Percentiles rank a stretch among this genome's conserved stretches.
Conservation (phyloP, 2,888 invertebrate genomes). For the Schizotus pectinicornis region DNA sequence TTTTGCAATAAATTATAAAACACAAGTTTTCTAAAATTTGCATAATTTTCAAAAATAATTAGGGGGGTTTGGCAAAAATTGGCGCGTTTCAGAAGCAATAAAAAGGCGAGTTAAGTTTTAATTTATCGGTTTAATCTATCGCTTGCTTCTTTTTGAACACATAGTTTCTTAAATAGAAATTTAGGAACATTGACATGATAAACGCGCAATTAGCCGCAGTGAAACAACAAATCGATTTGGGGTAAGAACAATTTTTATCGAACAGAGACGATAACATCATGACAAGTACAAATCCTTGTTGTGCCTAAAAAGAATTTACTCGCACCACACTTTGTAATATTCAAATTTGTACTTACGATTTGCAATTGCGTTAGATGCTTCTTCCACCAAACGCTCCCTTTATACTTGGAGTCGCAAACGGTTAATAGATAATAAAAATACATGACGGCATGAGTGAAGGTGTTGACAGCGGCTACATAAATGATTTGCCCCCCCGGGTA, state of each 20-base stretch:
- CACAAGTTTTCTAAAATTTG: too few species aligned
- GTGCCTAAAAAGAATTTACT: slow-evolving; percentile 56
- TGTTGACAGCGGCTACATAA: slow-evolving; percentile 68
- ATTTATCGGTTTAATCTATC: too few species aligned
- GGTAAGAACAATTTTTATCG: slow-evolving; percentile 62
- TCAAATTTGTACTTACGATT: slow-evolving; percentile 59
- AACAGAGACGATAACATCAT: slow-evolving; percentile 61
- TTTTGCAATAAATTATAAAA: too few species aligned
- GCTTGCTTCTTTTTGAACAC: slow-evolving; percentile 40
- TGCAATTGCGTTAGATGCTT: slow-evolving; percentile 81
- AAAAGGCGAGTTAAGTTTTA: too few species aligned
- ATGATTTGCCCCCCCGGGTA: slow-evolving; percentile 70
- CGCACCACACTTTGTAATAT: slow-evolving; percentile 3
- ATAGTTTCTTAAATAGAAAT: slow-evolving; percentile 70
- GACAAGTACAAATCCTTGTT: slow-evolving; percentile 65
- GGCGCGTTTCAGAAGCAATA: too few species aligned
- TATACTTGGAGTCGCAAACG: slow-evolving; percentile 70
- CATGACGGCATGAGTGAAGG: slow-evolving; percentile 77
- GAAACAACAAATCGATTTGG: slow-evolving; percentile 61
- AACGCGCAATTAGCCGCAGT: slow-evolving; percentile 67
- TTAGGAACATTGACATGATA: slow-evolving; percentile 67
- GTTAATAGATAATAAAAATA: slow-evolving; percentile 79
- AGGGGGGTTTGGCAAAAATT: too few species aligned
- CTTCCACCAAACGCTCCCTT: slow-evolving; percentile 79
- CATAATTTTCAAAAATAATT: too few species aligned